Evolutionary conservation across 2,113 vertebrate genomes (phyloP).

Genomic region (Diadophis punctatus): DNA sequence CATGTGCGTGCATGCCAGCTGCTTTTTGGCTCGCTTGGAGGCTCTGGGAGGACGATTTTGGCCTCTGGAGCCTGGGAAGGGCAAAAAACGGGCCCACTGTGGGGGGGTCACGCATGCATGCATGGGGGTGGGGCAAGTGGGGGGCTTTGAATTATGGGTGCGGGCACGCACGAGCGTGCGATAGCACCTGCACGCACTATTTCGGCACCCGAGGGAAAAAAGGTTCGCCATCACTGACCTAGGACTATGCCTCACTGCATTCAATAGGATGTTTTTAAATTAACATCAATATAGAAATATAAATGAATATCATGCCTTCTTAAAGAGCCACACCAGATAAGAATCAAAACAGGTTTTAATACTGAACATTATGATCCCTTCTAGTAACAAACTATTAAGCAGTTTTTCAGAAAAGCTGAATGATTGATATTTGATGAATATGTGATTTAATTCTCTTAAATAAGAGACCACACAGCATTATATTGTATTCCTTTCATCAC

Average conservation of each 20-base stretch:
- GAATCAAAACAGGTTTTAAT: conserved; percentile 7
- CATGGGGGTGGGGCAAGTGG: too few relatives aligned
- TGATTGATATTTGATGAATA: not conserved
- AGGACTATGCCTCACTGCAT: not conserved
- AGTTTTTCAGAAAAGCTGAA: not conserved
- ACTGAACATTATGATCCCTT: not conserved
- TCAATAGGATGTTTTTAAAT: not conserved
- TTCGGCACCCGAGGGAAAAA: too few relatives aligned
- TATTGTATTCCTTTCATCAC: not conserved
- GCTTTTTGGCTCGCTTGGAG: too few relatives aligned
- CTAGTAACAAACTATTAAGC: not conserved
- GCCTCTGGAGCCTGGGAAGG: too few relatives aligned
- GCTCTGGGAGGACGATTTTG: too few relatives aligned
- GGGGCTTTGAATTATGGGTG: too few relatives aligned
- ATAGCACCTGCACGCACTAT: too few relatives aligned
- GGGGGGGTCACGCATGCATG: too few relatives aligned
- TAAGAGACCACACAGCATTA: not conserved
- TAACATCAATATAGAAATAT: not conserved
- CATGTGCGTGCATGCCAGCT: too few relatives aligned
- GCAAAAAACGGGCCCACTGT: too few relatives aligned
- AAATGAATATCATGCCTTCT: conserved; percentile 17
- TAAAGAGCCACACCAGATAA: not conserved
- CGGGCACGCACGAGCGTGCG: too few relatives aligned
- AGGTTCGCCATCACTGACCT: too few relatives aligned
- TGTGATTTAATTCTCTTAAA: not conserved